Base-by-base conservation (phyloP, 2,113 vertebrate genomes). In the Sigmodon hispidus region DNA sequence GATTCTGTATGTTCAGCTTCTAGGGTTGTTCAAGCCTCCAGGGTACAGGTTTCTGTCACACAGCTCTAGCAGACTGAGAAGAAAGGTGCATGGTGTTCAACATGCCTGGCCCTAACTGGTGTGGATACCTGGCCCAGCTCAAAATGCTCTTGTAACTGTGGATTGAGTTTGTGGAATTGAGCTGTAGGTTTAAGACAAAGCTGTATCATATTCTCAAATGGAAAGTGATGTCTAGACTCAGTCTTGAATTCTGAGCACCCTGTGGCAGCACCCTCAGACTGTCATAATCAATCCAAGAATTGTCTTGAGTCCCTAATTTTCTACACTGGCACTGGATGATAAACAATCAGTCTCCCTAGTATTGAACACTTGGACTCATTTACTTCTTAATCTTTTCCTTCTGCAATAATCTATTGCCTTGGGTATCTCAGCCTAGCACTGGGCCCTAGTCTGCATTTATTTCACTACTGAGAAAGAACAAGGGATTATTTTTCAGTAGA, bases 401-500 rank as follows among this genome's bases (percentile, higher is more conserved):
- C 34, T 93, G 43, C 8, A 59, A 83, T 63, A 48, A 79, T 69
- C 72, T 67, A 3, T 86, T 36, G 19, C 4, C 87, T 91, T 31
- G 2, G 24, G 59, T 63, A 87, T 52, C 43, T 40, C 8, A 75
- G 83, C 29, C 48, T 75, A 5, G 36, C 8, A 22, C 16, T 63
- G 19, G 31, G 63, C 11, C 45, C 21, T 3, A 5, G 12, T 85
- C n/a, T 29, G 52, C 52, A 11, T 90, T 76, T 91, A 67, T 77
- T 95, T 91, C 69, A 59, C 92, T 83, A 50, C 94, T 91, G 86
- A 83, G 29, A 79, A 86, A 84, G 80, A 89, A 45, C 16, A 69
- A 36, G 21, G 34, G 63, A 36, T 73, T 92, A 96, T 94, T 85
- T 88, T 95, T 94, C 69, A 90, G 1, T 31, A 24, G 86, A 11